Conservation (phyloP, 2,113 vertebrate genomes). For the Leiothrix lutea region DNA sequence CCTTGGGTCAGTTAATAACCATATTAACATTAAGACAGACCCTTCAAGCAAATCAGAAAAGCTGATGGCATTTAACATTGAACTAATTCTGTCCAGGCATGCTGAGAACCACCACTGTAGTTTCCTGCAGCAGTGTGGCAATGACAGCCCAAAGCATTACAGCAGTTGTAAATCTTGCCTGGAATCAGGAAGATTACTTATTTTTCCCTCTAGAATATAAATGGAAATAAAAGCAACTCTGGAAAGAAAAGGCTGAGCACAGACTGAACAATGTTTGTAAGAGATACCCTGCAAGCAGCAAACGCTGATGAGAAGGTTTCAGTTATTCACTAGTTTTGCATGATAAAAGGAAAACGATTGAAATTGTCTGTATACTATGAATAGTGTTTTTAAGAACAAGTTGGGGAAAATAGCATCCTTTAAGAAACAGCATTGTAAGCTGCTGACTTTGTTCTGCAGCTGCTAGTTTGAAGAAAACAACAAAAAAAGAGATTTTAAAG, state of each 20-base stretch:
- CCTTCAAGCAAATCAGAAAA: neutral
- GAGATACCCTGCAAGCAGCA: neutral
- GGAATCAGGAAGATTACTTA: conserved; percentile 4
- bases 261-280: neutral
- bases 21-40: neutral
- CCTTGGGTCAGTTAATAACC: neutral
- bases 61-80: neutral
- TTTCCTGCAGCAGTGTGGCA: neutral
- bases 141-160: neutral
- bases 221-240: conserved; percentile 6
- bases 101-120: neutral
- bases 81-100: neutral
- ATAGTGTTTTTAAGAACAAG: conserved; percentile 42
- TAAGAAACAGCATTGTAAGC: neutral
- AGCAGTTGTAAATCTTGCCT: conserved; percentile 11
- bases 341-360: conserved; percentile 41
- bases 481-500: neutral
- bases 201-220: conserved; percentile 11
- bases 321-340: conserved; percentile 40
- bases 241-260: neutral
- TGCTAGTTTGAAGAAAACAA: conserved; percentile 32
- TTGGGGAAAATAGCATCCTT: conserved; percentile 38
- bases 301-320: conserved; percentile 39
- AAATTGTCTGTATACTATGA: conserved; percentile 43
- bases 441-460: conserved; percentile 57